These are phyloP conservation scores for Phrynocephalus forsythii DNA, from an alignment of 2,797 vertebrate genomes.

Conservation along the genomic window DNA sequence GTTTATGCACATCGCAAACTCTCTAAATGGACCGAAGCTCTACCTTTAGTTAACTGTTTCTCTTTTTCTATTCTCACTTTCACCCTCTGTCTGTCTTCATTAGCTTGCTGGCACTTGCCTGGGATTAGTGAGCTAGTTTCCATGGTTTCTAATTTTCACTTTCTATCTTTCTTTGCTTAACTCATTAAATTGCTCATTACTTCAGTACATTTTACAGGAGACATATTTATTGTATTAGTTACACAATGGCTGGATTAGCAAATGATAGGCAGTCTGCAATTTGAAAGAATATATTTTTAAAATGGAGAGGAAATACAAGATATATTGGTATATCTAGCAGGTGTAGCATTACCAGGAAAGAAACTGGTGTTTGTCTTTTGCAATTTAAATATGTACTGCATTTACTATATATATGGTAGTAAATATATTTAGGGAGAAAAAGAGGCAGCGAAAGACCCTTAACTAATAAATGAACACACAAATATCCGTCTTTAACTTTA, in stretches of 20 bases:
- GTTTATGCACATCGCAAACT: slow-evolving; percentile 36
- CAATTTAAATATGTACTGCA: slow-evolving; percentile 48
- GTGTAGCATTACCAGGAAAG: slow-evolving; percentile 66
- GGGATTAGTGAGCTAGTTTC: slow-evolving; percentile 76
- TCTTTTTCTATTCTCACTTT: slow-evolving; percentile 71
- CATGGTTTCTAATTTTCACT: slow-evolving; percentile 80
- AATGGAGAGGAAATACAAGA: slow-evolving; percentile 69
- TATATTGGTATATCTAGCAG: slow-evolving; percentile 70
- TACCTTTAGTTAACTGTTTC: slow-evolving; percentile 58
- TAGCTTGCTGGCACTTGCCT: slow-evolving; percentile 75
- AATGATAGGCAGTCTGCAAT: slow-evolving; percentile 74
- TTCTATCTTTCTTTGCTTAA: slow-evolving; percentile 79
- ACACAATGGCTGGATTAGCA: slow-evolving; percentile 77
- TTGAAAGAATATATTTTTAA: slow-evolving; percentile 71
- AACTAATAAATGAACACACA: not conserved
- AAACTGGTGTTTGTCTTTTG: slow-evolving; percentile 54
- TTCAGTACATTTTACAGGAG: slow-evolving; percentile 77
- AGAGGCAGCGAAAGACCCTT: too few relatives aligned
- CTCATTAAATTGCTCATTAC: slow-evolving; percentile 79
- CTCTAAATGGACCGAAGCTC: slow-evolving; percentile 49
- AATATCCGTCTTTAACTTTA: not conserved
- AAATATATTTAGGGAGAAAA: too few relatives aligned
- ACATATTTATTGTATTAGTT: slow-evolving; percentile 80
- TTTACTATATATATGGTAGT: too few relatives aligned
- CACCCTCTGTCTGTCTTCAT: slow-evolving; percentile 77